Base-by-base conservation (phyloP, 1,140 invertebrate genomes). In the Sarcophaga bullata region DNA sequence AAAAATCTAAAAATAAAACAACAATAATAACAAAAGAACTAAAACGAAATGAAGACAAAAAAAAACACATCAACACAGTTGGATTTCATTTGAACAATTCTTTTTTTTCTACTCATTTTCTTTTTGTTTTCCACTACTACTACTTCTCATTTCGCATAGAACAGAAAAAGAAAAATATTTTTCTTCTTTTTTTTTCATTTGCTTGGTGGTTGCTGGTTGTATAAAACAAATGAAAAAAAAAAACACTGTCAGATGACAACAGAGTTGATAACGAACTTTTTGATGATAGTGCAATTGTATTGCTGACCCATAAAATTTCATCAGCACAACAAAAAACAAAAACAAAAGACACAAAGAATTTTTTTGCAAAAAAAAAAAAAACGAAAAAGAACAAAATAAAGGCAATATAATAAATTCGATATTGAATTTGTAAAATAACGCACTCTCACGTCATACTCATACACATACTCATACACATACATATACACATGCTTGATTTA, bases 221-320 rank as follows among this genome's bases (percentile, higher is more conserved):
- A n/a, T 68, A 78, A 68, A 78, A 78, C 75, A 52, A 78, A 78
- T 78, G 75, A n/a, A n/a, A n/a, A n/a, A n/a, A n/a, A n/a, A n/a
- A n/a, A n/a, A 78, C 75, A 78, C 52, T 50, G 75, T 78, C 75
- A 78, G 75, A 78, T 48, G 48, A 68, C 62, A 68, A 52, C 15
- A 78, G 75, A 78, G 75, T 78, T 78, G 75, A 78, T 78, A 78
- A 78, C 75, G 75, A 78, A 78, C 75, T 78, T 78, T 78, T 78
- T 78, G 75, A 78, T 78, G 75, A 78, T 78, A n/a, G 75, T 78
- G 75, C 75, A 78, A 78, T 78, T 78, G 75, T 78, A 19, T 78
- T 78, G 75, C 75, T 78, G 75, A 78, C 75, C 75, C 75, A 78
- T 78, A 78, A 78, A 78, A 78, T 78, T 78, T 78, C 75, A 78